Evolutionary conservation across 2,888 invertebrate genomes (phyloP), one percentile per base, ranked within the genome.

Genomic region (Epirrita christyi): DNA sequence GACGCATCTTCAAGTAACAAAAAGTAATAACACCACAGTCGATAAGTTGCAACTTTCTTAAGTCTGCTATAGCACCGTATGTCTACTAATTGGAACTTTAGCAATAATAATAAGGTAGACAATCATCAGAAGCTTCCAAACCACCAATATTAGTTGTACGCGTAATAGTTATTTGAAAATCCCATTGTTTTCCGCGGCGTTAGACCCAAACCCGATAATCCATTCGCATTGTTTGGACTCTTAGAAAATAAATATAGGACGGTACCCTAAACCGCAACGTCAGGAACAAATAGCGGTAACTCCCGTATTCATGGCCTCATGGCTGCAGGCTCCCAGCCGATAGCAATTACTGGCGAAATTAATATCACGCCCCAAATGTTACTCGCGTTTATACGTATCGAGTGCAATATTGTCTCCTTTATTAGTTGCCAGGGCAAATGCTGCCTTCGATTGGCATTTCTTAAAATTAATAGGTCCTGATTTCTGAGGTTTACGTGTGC

Each of bases 391-490:
- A 90, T 91, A 90, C 86, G 85, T 89, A 89, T 92, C 85, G 90
- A 91, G 83, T 92, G 92, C 92, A 92, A 92, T 92, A 92, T 89
- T 91, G 92, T 91, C 91, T 91, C 88, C 88, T 88, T 90, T 92
- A 92, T 92, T 92, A 91, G 89, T 89, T 83, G 80, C 80, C 78
- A 85, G 82, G 85, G 91, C 87, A 87, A 91, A 90, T 89, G 89
- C 83, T 81, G 81, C 80, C 78, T 84, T 76, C 66, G 81, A 88
- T 88, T 83, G 85, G 51, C 59, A 29, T 58, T 58, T 58, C 55
- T 55, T 58, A 49, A 55, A 53, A 58, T 55, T 55, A 55, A 54
- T 52, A 47, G 47, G 42, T 44, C 14, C 37, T 44, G 58, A 34
- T 46, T 41, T 46, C 37, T 36, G 27, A 11, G 41, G 27, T 21